A percentile compares a stretch with the other conserved stretches of the same genome.
Conservation (phyloP, 2,797 vertebrate species). For the Rallus crepitans region DNA sequence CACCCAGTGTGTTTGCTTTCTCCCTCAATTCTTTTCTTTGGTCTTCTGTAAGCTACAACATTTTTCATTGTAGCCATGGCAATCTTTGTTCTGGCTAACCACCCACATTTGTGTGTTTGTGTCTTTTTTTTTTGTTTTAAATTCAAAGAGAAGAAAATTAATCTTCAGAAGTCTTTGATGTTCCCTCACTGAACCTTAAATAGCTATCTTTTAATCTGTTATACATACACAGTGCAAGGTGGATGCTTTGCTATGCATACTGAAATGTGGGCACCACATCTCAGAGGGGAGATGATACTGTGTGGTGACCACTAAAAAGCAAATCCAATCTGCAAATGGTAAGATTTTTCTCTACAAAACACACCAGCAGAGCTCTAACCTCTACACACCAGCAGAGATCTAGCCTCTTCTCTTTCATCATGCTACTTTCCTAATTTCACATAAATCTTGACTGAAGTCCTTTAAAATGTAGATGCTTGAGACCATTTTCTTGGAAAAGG, state of each 20-base stretch:
- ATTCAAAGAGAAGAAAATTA: neutral
- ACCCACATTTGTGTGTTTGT: neutral
- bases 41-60: neutral
- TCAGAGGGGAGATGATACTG: neutral
- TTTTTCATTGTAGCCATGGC: neutral
- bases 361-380: neutral
- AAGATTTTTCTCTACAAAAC: neutral
- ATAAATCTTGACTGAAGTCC: neutral
- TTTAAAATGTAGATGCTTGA: neutral
- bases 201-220: neutral
- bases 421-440: neutral
- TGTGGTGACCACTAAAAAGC: neutral
- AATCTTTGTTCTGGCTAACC: neutral
- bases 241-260: neutral
- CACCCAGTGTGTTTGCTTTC: fast-evolving
- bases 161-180: neutral
- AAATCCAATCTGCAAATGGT: neutral
- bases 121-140: neutral
- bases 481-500: neutral
- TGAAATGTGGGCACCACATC: neutral
- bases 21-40: neutral
- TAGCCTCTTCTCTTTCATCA: neutral
- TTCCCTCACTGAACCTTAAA: neutral
- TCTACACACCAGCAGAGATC: neutral
- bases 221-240: neutral